Conservation (phyloP, 2,797 vertebrate species). For the Schizopygopsis pylzovi region DNA sequence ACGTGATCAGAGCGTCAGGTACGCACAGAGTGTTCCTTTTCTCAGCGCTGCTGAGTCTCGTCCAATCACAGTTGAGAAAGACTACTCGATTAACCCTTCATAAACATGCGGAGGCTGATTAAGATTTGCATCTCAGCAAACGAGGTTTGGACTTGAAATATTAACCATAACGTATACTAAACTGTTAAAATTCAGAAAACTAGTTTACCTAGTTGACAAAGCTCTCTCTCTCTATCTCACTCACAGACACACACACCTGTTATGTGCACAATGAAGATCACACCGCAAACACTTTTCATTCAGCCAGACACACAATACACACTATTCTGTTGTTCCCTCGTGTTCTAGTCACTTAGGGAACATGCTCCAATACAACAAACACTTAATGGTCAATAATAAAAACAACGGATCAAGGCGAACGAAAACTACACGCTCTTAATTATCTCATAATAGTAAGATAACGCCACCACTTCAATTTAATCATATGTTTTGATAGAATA, state of each 20-base stretch:
- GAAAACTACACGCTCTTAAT: not conserved
- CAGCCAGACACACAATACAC: not conserved
- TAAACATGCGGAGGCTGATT: not conserved
- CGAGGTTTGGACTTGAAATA: too few species aligned
- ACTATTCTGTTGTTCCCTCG: not conserved
- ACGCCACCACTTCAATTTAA: too few species aligned
- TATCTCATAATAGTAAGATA: not conserved
- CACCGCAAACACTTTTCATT: not conserved
- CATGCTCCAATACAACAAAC: not conserved
- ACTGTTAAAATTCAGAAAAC: too few species aligned
- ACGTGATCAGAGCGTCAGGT: too few species aligned
- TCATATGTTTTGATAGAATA: too few species aligned
- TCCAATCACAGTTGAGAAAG: not conserved
- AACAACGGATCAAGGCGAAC: not conserved
- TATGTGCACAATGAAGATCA: not conserved
- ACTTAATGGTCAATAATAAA: not conserved
- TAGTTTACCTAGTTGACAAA: too few species aligned
- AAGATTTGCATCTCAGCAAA: not conserved
- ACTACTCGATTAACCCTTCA: not conserved
- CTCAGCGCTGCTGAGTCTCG: not conserved
- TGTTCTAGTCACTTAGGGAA: constrained; percentile 26
- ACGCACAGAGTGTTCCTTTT: too few species aligned
- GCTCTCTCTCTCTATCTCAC: too few species aligned
- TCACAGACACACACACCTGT: not conserved
- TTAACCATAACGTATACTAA: not conserved